phyloP scores from a whole-genome alignment of 2,113 vertebrate genomes.

The Bos taurus region ARS-UCD2.0 NC_037349.1:58982501-58983000 shows the following conservation, averaged over 20 bases:
- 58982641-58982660: too few species aligned
- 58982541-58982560: neutral
- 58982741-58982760: neutral
- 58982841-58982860: neutral
- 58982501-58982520: fast-evolving
- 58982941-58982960: neutral
- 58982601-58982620: fast-evolving
- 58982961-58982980: neutral
- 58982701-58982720: neutral
- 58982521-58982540: neutral
- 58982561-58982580: neutral
- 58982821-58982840: neutral
- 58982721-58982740: neutral
- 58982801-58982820: neutral
- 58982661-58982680: neutral
- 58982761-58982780: neutral
- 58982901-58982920: neutral
- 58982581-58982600: neutral
- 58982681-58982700: neutral
- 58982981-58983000: neutral
- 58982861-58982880: neutral
- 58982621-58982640: neutral
- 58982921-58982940: neutral
- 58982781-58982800: neutral
- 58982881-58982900: neutral